Percentiles rank a stretch among this genome's conserved stretches.
Evolutionary conservation across 2,797 vertebrate genomes (phyloP).

Genomic region (Aselliscus stoliczkanus): DNA sequence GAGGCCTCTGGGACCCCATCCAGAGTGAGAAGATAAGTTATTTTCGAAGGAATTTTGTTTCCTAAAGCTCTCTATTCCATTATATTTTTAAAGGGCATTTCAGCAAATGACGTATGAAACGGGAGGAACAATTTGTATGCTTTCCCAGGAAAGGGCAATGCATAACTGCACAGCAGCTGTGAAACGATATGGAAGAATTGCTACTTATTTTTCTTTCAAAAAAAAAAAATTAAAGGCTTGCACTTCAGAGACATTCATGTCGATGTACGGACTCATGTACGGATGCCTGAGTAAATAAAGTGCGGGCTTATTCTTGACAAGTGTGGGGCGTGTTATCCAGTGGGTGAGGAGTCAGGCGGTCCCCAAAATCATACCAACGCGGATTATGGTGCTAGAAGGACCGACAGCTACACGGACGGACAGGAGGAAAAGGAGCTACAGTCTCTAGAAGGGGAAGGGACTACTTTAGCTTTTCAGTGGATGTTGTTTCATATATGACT

Average conservation of each 20-base stretch:
- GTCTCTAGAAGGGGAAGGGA: too few relatives aligned
- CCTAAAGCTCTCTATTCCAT: neutral
- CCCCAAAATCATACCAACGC: too few relatives aligned
- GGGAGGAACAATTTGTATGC: neutral
- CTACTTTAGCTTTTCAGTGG: neutral
- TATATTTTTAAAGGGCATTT: conserved; percentile 11
- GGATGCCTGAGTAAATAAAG: neutral
- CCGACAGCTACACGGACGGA: rapidly evolving
- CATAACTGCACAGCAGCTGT: neutral
- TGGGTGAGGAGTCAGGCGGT: rapidly evolving
- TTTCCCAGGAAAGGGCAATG: neutral
- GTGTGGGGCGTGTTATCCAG: rapidly evolving
- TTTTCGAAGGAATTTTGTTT: neutral
- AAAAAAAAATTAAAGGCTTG: neutral
- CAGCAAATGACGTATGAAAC: conserved; percentile 19
- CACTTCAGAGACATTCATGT: neutral
- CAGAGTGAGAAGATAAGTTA: neutral
- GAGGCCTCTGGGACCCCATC: neutral
- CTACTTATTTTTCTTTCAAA: neutral
- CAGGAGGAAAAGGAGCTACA: neutral
- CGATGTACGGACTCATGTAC: neutral
- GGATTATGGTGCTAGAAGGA: rapidly evolving
- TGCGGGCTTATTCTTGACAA: neutral
- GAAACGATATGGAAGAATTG: neutral
- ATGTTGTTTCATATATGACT: too few relatives aligned